These are phyloP conservation scores for Drosophila ficusphila DNA, from an alignment of 1,140 invertebrate species.

Conservation along the genomic window DNA sequence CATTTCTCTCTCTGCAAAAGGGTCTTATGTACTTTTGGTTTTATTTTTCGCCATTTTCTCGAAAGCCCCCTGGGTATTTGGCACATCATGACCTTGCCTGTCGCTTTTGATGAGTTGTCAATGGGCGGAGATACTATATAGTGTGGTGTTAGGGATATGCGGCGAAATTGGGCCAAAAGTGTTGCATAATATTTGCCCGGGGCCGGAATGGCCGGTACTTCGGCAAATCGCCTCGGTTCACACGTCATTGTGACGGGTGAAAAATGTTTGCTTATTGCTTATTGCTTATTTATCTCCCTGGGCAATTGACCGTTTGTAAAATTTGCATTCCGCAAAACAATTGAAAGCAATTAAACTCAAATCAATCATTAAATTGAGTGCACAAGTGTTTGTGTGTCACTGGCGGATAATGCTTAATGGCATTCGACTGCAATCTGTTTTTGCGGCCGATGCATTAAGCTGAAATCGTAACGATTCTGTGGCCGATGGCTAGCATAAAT, in stretches of 20 bases:
- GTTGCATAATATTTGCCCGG: constrained; percentile 74
- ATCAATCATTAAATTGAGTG: constrained; percentile 50
- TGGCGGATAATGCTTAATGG: constrained; percentile 34
- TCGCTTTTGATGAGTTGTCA: constrained; percentile 73
- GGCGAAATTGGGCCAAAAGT: constrained; percentile 67
- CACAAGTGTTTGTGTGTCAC: constrained; percentile 2
- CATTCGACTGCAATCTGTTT: constrained; percentile 51
- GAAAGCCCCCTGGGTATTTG: constrained; percentile 68
- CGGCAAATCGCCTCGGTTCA: constrained; percentile 37
- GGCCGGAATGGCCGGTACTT: constrained; percentile 54
- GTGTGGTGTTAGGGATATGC: not conserved
- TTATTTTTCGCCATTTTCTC: constrained; percentile 50
- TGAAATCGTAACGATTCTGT: constrained; percentile 23
- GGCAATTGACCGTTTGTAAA: constrained; percentile 41
- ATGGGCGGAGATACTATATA: constrained; percentile 32
- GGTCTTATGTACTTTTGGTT: constrained; percentile 47
- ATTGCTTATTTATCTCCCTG: constrained; percentile 21
- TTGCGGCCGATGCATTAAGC: constrained; percentile 34
- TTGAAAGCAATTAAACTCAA: constrained; percentile 71
- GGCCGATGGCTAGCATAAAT: constrained; percentile 24
- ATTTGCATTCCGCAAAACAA: constrained; percentile 62
- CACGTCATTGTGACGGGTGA: constrained; percentile 37
- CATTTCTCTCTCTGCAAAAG: constrained; percentile 17
- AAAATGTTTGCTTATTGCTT: constrained; percentile 32
- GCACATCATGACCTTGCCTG: constrained; percentile 75